A percentile compares a stretch with the other conserved stretches of the same genome.
These are phyloP conservation scores for Trichosurus vulpecula DNA, from an alignment of 2,797 vertebrate genomes.

Conservation along the genomic window DNA sequence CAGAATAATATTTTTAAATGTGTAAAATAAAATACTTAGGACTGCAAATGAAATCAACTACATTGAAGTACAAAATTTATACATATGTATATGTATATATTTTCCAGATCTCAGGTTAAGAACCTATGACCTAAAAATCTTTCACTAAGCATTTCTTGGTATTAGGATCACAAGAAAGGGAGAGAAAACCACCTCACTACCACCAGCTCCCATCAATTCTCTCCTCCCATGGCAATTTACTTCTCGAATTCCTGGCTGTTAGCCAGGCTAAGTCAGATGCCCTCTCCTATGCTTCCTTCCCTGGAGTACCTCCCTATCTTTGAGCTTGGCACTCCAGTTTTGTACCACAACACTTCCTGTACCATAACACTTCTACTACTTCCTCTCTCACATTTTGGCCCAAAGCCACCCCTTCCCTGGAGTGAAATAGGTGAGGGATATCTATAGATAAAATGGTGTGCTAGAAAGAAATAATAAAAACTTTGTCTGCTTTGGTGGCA, in stretches of 20 bases:
- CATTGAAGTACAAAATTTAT: not conserved
- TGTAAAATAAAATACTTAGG: not conserved
- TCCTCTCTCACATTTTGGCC: not conserved
- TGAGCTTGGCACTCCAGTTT: not conserved
- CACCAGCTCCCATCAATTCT: not conserved
- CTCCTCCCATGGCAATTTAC: not conserved
- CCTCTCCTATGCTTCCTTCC: not conserved
- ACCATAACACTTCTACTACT: not conserved
- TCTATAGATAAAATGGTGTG: not conserved
- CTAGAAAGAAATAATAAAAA: not conserved
- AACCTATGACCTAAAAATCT: not conserved
- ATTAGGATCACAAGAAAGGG: not conserved
- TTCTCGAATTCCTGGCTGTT: not conserved
- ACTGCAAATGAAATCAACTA: not conserved
- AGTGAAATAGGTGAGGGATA: not conserved
- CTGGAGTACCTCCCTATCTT: not conserved
- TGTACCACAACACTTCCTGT: not conserved
- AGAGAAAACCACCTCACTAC: not conserved
- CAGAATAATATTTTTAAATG: not conserved
- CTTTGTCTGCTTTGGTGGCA: slow-evolving; percentile 18
- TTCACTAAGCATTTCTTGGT: not conserved
- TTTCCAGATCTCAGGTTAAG: not conserved
- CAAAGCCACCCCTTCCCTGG: not conserved
- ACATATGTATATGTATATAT: too few species aligned
- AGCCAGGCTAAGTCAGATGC: not conserved